Conservation (phyloP, 2,888 invertebrate genomes). For the Caenorhabditis plicata region DNA sequence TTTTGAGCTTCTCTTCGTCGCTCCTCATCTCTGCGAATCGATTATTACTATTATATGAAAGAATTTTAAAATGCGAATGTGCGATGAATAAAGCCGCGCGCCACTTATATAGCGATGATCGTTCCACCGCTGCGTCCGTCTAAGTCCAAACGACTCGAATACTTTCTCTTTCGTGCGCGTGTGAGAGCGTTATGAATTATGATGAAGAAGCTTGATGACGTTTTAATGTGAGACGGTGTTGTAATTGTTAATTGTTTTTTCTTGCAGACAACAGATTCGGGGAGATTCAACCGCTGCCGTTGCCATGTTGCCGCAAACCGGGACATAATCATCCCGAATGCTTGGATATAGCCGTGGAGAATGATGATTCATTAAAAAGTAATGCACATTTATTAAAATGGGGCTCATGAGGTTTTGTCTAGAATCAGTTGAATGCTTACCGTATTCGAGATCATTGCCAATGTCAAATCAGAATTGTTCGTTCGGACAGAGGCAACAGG, state of each 20-base stretch:
- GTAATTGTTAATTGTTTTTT: constrained; percentile 6
- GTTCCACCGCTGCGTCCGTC: constrained; percentile 31
- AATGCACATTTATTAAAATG: too few species aligned
- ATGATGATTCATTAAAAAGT: constrained; percentile 74
- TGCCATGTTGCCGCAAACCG: constrained; percentile 57
- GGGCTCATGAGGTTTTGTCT: too few species aligned
- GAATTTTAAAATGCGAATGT: background rate
- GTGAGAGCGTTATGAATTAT: background rate
- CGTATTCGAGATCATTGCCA: constrained; percentile 56
- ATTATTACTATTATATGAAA: too few species aligned
- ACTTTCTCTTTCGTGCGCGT: constrained; percentile 2
- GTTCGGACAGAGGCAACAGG: constrained; percentile 76
- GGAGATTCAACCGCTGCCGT: constrained; percentile 72
- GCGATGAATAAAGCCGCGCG: background rate
- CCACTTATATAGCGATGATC: constrained; percentile 20
- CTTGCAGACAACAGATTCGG: constrained; percentile 39
- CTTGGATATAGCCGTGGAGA: constrained; percentile 48
- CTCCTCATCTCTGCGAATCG: constrained; percentile 28
- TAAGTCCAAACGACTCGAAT: constrained; percentile 11
- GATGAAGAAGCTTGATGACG: background rate
- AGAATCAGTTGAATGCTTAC: constrained; percentile 46
- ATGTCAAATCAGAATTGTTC: constrained; percentile 56
- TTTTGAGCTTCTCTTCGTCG: constrained; percentile 35
- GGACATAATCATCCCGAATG: constrained; percentile 57
- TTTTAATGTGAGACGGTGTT: background rate